These are phyloP conservation scores for Burhinus oedicnemus DNA, from an alignment of 2,113 vertebrate species.

Conservation along the genomic window DNA sequence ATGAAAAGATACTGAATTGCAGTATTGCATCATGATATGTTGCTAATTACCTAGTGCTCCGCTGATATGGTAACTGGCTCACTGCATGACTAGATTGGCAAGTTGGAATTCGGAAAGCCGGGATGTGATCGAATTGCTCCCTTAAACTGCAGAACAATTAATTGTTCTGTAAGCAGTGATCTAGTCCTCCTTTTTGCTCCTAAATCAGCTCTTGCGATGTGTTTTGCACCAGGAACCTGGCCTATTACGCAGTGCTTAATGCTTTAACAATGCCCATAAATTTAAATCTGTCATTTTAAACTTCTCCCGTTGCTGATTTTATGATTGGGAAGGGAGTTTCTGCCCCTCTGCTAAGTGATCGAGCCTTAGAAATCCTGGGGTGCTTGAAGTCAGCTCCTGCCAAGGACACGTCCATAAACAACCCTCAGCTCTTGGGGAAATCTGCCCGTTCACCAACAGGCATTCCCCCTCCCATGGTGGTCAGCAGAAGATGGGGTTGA, in stretches of 20 bases:
- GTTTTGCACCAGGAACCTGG: neutral
- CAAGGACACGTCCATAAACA: neutral
- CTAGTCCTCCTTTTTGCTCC: neutral
- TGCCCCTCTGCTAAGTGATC: neutral
- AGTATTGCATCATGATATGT: neutral
- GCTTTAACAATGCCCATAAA: neutral
- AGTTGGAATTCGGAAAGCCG: neutral
- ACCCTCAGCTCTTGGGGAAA: neutral
- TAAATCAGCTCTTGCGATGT: neutral
- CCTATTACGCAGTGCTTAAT: neutral
- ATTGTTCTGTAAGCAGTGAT: neutral
- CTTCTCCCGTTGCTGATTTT: neutral
- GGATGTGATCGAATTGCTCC: neutral
- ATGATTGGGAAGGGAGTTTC: neutral
- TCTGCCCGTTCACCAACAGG: fast-evolving
- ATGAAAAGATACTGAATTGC: neutral
- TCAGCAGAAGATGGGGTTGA: neutral
- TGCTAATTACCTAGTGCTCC: neutral
- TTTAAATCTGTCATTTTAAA: neutral
- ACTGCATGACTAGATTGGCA: neutral
- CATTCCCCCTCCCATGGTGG: neutral
- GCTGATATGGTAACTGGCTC: neutral
- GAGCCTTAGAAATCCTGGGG: neutral
- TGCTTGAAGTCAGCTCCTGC: neutral
- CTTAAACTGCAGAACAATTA: neutral